Evolutionary conservation across 2,797 vertebrate species (phyloP).

Genomic region (Enteromius treurensis): DNA sequence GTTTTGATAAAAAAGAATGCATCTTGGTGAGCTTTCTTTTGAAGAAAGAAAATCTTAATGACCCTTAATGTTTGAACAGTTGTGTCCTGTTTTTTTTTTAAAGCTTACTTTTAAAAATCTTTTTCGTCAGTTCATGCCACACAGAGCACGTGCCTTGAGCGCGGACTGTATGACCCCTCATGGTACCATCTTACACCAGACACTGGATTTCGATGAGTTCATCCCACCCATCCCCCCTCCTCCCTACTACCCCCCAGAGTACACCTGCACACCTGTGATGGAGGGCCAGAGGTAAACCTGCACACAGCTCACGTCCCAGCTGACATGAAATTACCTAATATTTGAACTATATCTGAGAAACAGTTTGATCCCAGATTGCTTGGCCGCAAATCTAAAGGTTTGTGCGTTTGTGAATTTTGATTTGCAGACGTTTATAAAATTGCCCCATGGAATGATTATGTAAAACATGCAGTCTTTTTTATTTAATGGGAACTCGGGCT

Average conservation of each 20-base stretch:
- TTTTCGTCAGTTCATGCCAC: constrained; percentile 89
- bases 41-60: not conserved
- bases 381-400: not conserved
- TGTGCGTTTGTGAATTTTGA: not conserved
- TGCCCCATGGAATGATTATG: not conserved
- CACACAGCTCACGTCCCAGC: constrained; percentile 10
- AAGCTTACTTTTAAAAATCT: not conserved
- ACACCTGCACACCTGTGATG: constrained; percentile 89
- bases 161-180: constrained; percentile 92
- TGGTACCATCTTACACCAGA: constrained; percentile 91
- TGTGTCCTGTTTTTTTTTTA: not conserved
- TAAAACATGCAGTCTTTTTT: constrained; percentile 10
- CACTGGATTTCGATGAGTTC: constrained; percentile 96
- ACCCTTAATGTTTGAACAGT: not conserved
- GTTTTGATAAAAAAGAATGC: not conserved
- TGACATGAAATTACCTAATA: constrained; percentile 14
- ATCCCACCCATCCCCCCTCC: constrained; percentile 95
- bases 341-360: not conserved
- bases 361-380: constrained; percentile 11
- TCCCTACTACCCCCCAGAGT: constrained; percentile 96
- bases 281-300: constrained; percentile 88
- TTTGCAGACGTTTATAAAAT: not conserved
- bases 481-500: not conserved
- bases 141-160: constrained; percentile 83
- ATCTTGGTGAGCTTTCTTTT: not conserved